A percentile compares a stretch with the other conserved stretches of the same genome.
Conservation (phyloP, 2,113 vertebrate species). For the Ceyx cyanopectus region DNA sequence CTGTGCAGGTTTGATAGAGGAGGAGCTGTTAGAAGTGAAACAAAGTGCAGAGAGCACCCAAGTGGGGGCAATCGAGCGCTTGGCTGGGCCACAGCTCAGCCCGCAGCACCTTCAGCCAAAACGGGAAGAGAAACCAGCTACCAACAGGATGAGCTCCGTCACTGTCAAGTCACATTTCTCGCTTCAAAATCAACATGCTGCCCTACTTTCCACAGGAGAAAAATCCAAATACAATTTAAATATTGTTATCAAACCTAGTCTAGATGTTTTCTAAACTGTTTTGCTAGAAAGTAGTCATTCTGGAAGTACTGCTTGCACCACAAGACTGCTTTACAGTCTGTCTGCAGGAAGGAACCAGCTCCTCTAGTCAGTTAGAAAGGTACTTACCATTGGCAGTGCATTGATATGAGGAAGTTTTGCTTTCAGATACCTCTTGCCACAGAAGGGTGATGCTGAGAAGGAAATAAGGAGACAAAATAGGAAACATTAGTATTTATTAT, state of each 20-base stretch:
- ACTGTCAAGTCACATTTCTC: neutral
- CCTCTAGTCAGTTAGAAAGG: neutral
- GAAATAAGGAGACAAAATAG: conserved; percentile 45
- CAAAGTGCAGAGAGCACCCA: neutral
- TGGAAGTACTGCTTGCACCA: neutral
- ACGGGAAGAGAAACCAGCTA: conserved; percentile 22
- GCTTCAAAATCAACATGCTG: neutral
- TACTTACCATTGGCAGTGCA: conserved; percentile 85
- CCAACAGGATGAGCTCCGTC: neutral
- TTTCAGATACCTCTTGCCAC: conserved; percentile 69
- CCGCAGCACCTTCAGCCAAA: neutral
- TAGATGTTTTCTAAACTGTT: neutral
- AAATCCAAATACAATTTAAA: neutral
- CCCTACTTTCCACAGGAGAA: neutral
- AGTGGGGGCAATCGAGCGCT: neutral
- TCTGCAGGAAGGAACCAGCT: neutral
- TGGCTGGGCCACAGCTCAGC: neutral
- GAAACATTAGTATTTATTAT: neutral
- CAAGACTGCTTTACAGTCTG: fast-evolving
- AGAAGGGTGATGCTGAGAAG: conserved; percentile 63
- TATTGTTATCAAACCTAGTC: neutral
- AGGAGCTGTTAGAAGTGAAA: neutral
- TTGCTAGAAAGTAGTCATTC: neutral
- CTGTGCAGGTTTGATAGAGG: neutral
- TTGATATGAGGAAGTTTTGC: conserved; percentile 79